These are phyloP conservation scores for Anthopleura sola DNA, from an alignment of 64 coral and sea anemone species.

Conservation along the genomic window DNA sequence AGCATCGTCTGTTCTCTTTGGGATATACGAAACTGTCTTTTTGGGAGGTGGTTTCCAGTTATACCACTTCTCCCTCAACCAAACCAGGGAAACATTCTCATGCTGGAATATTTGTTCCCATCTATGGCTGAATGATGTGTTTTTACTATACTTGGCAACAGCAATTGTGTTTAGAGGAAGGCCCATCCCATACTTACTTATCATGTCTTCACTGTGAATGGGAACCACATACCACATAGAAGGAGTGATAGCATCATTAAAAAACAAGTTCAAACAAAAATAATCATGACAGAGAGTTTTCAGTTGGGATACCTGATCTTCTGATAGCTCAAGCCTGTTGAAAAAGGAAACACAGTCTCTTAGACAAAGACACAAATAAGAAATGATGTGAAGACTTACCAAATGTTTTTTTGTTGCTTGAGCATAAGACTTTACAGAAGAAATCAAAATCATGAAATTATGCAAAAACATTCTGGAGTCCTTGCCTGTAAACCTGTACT, in stretches of 20 bases:
- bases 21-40: slow-evolving; percentile 19
- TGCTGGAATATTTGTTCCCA: slow-evolving; percentile 46
- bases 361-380: slow-evolving; percentile 28
- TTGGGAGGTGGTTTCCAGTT: not conserved
- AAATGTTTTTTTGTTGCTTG: not conserved
- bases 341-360: slow-evolving; percentile 26
- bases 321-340: not conserved
- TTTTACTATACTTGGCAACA: slow-evolving; percentile 9
- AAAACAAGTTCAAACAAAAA: slow-evolving; percentile 28
- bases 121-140: not conserved
- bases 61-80: slow-evolving; percentile 24
- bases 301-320: not conserved
- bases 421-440: not conserved
- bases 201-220: slow-evolving; percentile 29
- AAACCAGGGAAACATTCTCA: slow-evolving; percentile 34
- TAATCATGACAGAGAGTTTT: not conserved
- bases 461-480: slow-evolving; percentile 44
- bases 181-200: slow-evolving; percentile 30
- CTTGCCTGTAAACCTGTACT: slow-evolving; percentile 36
- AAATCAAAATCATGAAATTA: slow-evolving; percentile 38
- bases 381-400: not conserved
- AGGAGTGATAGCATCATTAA: slow-evolving; percentile 30
- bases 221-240: slow-evolving; percentile 56
- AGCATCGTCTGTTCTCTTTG: not conserved
- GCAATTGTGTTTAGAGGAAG: slow-evolving; percentile 33